phyloP scores from a whole-genome alignment of 2,888 invertebrate species.

The Ophraella communa region DNA sequence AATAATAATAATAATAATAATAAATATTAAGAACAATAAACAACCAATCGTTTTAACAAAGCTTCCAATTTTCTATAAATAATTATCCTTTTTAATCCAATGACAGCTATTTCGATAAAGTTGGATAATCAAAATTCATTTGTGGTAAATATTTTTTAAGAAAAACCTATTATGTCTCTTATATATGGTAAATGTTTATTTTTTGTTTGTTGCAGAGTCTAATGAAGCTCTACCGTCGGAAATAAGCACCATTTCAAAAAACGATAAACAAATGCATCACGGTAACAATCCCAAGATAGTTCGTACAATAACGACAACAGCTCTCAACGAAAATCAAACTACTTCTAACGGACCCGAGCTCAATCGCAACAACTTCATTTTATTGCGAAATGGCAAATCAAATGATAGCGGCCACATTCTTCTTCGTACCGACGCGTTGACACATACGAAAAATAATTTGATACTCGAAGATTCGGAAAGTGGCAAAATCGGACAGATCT shows the following conservation, averaged over 20 bases:
- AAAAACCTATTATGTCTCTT: too few relatives aligned
- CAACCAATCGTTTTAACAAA: too few relatives aligned
- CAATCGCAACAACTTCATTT: conserved; percentile 54
- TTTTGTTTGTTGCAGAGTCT: conserved; percentile 35
- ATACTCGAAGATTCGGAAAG: conserved; percentile 49
- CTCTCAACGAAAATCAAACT: conserved; percentile 43
- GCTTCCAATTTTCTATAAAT: too few relatives aligned
- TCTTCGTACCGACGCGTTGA: conserved; percentile 51
- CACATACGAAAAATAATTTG: conserved; percentile 47
- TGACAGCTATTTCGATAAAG: too few relatives aligned
- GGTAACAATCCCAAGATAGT: conserved; percentile 51
- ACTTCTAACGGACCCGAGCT: conserved; percentile 44
- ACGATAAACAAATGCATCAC: conserved; percentile 47
- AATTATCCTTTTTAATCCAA: too few relatives aligned
- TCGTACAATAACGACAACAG: conserved; percentile 44
- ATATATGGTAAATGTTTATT: too few relatives aligned
- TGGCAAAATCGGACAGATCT: conserved; percentile 54
- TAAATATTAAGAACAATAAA: too few relatives aligned
- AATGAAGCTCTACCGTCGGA: conserved; percentile 26
- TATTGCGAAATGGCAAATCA: conserved; percentile 52
- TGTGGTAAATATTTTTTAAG: too few relatives aligned
- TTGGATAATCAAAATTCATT: too few relatives aligned
- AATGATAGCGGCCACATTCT: conserved; percentile 54
- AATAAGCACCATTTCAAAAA: conserved; percentile 26
- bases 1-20: too few relatives aligned